A percentile compares a stretch with the other conserved stretches of the same genome.
Conservation (phyloP, 2,797 vertebrate species). For the Poecilia picta region DNA sequence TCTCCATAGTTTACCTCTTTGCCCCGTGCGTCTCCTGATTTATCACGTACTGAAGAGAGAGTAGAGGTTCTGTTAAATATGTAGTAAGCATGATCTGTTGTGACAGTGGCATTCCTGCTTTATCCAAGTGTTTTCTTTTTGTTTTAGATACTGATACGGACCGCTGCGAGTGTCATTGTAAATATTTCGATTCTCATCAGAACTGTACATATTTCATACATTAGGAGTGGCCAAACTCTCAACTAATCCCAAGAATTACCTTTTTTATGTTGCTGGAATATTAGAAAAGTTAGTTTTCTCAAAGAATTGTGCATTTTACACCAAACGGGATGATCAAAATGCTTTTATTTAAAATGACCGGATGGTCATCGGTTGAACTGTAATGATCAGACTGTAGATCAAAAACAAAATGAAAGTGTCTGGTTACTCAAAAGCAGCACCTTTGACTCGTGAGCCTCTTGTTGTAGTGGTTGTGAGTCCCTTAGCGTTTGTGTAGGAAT, state of each 20-base stretch:
- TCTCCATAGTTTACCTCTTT: slow-evolving; percentile 42
- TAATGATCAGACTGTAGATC: slow-evolving; percentile 19
- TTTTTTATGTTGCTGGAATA: slow-evolving; percentile 18
- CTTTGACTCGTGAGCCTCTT: slow-evolving; percentile 14
- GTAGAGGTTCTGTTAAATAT: slow-evolving; percentile 24
- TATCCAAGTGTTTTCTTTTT: neutral
- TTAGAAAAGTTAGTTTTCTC: neutral
- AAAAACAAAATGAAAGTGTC: slow-evolving; percentile 15
- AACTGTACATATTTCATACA: slow-evolving; percentile 40
- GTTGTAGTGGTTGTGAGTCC: slow-evolving; percentile 23
- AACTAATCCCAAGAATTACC: slow-evolving; percentile 25
- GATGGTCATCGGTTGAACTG: slow-evolving; percentile 21
- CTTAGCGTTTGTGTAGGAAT: slow-evolving; percentile 26
- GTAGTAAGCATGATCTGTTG: slow-evolving; percentile 52
- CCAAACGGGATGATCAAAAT: neutral
- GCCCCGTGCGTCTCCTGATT: slow-evolving; percentile 17
- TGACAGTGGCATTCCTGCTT: slow-evolving; percentile 25
- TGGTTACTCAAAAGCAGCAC: slow-evolving; percentile 34
- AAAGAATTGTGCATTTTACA: slow-evolving; percentile 5
- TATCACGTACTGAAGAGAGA: slow-evolving; percentile 6
- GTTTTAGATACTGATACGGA: neutral
- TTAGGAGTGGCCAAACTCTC: slow-evolving; percentile 22
- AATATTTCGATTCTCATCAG: slow-evolving; percentile 16
- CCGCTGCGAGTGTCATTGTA: neutral
- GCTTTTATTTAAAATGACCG: slow-evolving; percentile 34